These are phyloP conservation scores for Florisuga fusca DNA, from an alignment of 2,797 vertebrate genomes.

Conservation along the genomic window DNA sequence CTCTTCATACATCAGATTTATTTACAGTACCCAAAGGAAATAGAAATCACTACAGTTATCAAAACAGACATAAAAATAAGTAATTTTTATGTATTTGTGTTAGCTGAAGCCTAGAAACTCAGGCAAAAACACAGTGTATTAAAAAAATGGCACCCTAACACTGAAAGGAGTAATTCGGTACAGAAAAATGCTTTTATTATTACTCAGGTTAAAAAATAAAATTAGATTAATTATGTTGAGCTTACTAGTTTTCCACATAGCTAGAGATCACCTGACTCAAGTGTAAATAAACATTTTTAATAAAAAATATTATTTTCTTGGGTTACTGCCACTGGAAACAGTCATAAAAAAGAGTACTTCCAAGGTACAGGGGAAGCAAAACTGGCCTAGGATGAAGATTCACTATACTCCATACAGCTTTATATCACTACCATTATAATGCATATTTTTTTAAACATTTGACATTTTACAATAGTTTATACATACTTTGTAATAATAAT, in stretches of 20 bases:
- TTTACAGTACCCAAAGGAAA: background rate
- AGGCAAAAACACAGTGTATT: background rate
- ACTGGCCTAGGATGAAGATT: background rate
- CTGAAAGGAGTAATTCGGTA: background rate
- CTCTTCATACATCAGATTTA: background rate
- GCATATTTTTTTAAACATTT: too few relatives aligned
- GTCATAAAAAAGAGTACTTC: background rate
- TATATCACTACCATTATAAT: background rate
- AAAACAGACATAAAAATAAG: constrained; percentile 28
- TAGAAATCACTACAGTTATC: background rate
- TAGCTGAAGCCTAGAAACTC: background rate
- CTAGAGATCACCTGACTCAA: background rate
- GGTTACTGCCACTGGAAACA: background rate
- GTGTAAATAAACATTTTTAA: background rate
- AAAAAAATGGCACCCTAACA: background rate
- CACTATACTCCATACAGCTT: background rate
- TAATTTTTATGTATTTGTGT: background rate
- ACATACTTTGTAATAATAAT: background rate
- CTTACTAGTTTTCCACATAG: background rate
- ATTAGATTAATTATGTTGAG: background rate
- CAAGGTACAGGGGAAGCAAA: background rate
- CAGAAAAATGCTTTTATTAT: background rate
- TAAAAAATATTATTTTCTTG: background rate
- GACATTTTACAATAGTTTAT: background rate
- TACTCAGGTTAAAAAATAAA: background rate